Evolutionary conservation across 2,888 invertebrate species (phyloP).

Genomic region (Oegoconia quadripuncta): DNA sequence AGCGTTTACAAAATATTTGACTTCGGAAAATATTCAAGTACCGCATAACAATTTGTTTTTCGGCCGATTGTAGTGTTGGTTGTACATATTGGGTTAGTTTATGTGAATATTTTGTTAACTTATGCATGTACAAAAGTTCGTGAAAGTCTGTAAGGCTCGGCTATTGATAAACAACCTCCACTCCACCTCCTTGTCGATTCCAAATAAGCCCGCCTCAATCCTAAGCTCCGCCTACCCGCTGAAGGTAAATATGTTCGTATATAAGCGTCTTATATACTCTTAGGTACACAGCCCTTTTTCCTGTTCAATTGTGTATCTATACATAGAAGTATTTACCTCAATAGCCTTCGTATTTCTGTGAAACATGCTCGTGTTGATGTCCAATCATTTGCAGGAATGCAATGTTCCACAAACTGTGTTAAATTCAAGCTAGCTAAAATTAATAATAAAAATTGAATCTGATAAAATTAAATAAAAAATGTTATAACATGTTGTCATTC

Average conservation of each 20-base stretch:
- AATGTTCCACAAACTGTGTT: neutral
- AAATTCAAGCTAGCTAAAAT: too few relatives aligned
- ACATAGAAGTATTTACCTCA: constrained; percentile 3
- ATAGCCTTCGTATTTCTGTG: neutral
- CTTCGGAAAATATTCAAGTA: constrained; percentile 32
- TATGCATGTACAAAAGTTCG: neutral
- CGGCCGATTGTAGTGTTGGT: constrained; percentile 7
- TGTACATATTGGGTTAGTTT: constrained; percentile 3
- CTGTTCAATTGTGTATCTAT: constrained; percentile 18
- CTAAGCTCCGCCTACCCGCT: constrained; percentile 69
- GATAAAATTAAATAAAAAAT: constrained; percentile 30
- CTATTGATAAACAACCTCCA: constrained; percentile 63
- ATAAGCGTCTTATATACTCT: constrained; percentile 59
- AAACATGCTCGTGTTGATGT: neutral
- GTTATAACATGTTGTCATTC: too few relatives aligned
- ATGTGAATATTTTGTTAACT: constrained; percentile 13
- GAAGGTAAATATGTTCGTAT: constrained; percentile 69
- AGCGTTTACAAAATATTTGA: constrained; percentile 47
- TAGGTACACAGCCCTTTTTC: constrained; percentile 46
- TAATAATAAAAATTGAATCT: too few relatives aligned
- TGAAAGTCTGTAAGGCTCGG: constrained; percentile 16
- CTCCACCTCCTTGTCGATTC: constrained; percentile 74
- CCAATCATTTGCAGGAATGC: neutral
- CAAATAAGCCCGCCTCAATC: constrained; percentile 75
- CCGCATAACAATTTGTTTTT: constrained; percentile 23